phyloP scores from a whole-genome alignment of 2,888 invertebrate species.

The Plagodis pulveraria region DNA sequence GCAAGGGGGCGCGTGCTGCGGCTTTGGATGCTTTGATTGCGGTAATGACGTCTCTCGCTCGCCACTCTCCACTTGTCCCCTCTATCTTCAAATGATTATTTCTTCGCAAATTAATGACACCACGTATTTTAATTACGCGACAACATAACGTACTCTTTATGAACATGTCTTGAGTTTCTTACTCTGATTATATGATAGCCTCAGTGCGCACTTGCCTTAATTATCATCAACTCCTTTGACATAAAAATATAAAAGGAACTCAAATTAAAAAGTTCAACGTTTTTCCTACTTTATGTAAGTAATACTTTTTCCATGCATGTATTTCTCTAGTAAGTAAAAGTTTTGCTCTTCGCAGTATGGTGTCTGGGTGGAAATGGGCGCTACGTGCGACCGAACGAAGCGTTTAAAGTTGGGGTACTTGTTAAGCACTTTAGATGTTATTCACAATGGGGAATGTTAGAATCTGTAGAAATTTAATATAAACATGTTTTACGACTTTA shows the following conservation, averaged over 20 bases:
- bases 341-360: too few species aligned
- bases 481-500: too few species aligned
- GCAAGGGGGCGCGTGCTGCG: slow-evolving; percentile 55
- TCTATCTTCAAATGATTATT: slow-evolving; percentile 79
- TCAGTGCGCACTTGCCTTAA: slow-evolving; percentile 1
- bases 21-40: slow-evolving; percentile 81
- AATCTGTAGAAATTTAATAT: too few species aligned
- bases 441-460: too few species aligned
- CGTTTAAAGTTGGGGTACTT: too few species aligned
- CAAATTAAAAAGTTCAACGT: background rate
- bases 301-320: too few species aligned
- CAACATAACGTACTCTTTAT: slow-evolving; percentile 28
- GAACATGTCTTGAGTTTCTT: slow-evolving; percentile 9
- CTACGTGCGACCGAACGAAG: too few species aligned
- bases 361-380: too few species aligned
- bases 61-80: slow-evolving; percentile 63
- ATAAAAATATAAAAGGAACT: background rate
- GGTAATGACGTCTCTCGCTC: slow-evolving; percentile 80
- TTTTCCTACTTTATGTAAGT: background rate
- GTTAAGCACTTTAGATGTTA: too few species aligned
- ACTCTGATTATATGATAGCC: slow-evolving; percentile 3
- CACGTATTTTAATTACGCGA: slow-evolving; percentile 59
- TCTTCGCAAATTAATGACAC: slow-evolving; percentile 71
- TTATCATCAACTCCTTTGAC: background rate
- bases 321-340: too few species aligned